A percentile compares a stretch with the other conserved stretches of the same genome.
These are phyloP conservation scores for Plectrocnemia conspersa DNA, from an alignment of 1,140 invertebrate genomes.

Conservation along the genomic window DNA sequence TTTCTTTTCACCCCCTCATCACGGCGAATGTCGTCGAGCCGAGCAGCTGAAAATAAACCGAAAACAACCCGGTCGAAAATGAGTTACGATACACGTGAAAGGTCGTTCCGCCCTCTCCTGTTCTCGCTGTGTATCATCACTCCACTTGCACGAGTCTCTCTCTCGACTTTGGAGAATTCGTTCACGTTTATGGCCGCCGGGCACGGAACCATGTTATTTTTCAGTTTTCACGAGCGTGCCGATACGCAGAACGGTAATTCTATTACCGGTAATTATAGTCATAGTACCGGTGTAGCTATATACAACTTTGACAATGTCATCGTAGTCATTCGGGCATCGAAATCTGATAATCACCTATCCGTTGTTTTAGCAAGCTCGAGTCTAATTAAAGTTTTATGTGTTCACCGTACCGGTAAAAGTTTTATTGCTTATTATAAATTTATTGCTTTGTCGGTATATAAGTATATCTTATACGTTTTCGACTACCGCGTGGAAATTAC, in stretches of 20 bases:
- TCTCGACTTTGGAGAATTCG: conserved; percentile 29
- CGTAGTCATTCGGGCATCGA: background rate
- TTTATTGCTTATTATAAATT: too few relatives aligned
- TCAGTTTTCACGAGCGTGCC: conserved; percentile 7
- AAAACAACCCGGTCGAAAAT: background rate
- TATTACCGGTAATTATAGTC: conserved; percentile 6
- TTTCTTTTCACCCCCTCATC: too few relatives aligned
- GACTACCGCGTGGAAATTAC: too few relatives aligned
- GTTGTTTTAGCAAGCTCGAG: too few relatives aligned
- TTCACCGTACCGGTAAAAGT: too few relatives aligned
- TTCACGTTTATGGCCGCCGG: conserved; percentile 13
- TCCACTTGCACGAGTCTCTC: conserved; percentile 16
- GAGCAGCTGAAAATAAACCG: too few relatives aligned
- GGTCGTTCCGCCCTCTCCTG: background rate
- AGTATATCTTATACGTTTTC: too few relatives aligned
- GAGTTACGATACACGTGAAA: conserved; percentile 9
- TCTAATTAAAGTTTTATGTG: too few relatives aligned
- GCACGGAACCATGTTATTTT: conserved; percentile 15
- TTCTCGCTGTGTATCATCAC: conserved; percentile 23
- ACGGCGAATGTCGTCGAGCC: too few relatives aligned
- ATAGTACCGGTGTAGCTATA: too few relatives aligned
- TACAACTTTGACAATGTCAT: conserved; percentile 8
- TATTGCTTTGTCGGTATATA: too few relatives aligned
- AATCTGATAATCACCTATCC: too few relatives aligned
- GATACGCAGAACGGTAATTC: conserved; percentile 4